phyloP scores from a whole-genome alignment of 2,797 vertebrate species.

The Vireo griseus region DNA sequence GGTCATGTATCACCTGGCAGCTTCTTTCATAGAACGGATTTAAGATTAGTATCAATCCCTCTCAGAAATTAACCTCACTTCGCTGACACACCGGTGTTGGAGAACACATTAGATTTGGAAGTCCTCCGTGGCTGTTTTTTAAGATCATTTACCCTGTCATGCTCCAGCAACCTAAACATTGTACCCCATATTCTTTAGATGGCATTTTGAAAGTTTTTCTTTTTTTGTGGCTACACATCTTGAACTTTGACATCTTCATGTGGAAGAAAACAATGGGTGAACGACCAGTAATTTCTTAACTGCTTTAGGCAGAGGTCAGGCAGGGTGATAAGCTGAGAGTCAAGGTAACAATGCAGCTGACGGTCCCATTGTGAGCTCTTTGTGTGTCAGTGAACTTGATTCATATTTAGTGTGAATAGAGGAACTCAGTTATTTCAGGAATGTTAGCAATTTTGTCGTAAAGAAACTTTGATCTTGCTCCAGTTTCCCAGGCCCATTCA shows the following conservation, averaged over 20 bases:
- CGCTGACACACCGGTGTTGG: not conserved
- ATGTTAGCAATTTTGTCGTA: conserved; percentile 73
- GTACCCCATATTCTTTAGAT: not conserved
- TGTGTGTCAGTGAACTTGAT: conserved; percentile 75
- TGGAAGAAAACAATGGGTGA: not conserved
- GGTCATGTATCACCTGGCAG: not conserved
- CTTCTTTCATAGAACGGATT: not conserved
- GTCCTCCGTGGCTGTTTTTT: not conserved
- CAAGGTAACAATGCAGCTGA: conserved; percentile 66
- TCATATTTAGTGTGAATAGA: conserved; percentile 66
- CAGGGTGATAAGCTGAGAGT: conserved; percentile 58
- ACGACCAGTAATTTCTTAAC: conserved; percentile 45
- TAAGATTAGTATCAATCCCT: not conserved
- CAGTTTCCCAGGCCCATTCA: conserved; percentile 68
- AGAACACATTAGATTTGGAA: not conserved
- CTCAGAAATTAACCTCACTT: not conserved
- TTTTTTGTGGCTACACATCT: not conserved
- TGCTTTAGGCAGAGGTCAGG: conserved; percentile 54
- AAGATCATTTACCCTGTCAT: not conserved
- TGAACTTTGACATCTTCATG: conserved; percentile 46
- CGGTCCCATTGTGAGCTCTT: conserved; percentile 15
- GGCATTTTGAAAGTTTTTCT: not conserved
- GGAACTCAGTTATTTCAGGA: conserved; percentile 73
- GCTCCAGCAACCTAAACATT: not conserved
- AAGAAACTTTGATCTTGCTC: conserved; percentile 71